Evolutionary conservation across 2,888 invertebrate genomes (phyloP).

Genomic region (Philonicus albiceps): DNA sequence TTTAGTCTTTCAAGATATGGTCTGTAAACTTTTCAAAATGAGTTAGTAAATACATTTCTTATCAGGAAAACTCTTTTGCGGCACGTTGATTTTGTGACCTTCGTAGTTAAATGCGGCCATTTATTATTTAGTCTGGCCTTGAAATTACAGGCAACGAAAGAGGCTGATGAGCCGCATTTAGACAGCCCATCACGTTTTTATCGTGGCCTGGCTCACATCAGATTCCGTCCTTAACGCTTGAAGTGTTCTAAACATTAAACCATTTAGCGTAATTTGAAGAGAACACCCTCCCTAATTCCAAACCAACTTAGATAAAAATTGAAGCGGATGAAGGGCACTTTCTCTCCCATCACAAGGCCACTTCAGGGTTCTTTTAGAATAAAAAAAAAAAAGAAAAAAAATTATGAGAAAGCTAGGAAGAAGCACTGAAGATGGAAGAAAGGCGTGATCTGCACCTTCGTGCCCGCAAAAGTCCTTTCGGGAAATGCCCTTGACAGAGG

Average conservation of each 20-base stretch:
- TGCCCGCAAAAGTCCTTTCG: neutral
- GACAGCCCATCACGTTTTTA: constrained; percentile 1
- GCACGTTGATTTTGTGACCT: neutral
- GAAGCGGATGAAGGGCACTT: neutral
- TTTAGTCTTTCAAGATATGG: neutral
- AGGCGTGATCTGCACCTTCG: neutral
- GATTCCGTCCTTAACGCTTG: neutral
- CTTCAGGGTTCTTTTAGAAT: neutral
- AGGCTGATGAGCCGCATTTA: neutral
- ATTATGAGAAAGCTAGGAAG: neutral
- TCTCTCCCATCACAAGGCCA: neutral
- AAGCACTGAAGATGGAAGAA: neutral
- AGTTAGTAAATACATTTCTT: neutral
- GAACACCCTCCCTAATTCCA: neutral
- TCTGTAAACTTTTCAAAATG: neutral
- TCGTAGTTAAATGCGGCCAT: neutral
- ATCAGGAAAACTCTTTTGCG: neutral
- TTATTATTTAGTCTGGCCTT: neutral
- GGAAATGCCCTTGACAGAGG: neutral
- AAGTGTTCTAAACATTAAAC: constrained; percentile 17
- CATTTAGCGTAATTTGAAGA: constrained; percentile 20
- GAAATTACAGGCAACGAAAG: neutral
- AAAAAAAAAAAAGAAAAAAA: too few relatives aligned
- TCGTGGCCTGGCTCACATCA: neutral
- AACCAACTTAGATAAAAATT: constrained; percentile 6